Evolutionary conservation across 2,797 vertebrate species (phyloP), one percentile per base, ranked within the genome.

Genomic region (Buceros bicornis): DNA sequence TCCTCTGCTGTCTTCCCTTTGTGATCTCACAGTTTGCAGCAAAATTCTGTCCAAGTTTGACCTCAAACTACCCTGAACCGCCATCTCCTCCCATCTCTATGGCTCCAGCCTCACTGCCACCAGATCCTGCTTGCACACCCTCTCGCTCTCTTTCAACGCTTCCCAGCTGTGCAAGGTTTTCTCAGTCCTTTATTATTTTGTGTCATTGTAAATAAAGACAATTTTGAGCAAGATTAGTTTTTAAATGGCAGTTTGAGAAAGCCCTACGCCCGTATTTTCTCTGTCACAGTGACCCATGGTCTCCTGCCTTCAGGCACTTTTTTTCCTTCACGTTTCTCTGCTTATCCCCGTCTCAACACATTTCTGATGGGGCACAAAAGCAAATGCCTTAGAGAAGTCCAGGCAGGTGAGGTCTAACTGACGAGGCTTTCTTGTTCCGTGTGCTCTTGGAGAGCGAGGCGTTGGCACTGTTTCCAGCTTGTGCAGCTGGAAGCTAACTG

Each of bases 381-480:
- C 42, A 57, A 79, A 57, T 3, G 16, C 31, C 29, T 37, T 62
- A 25, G 35, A 64, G 70, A 73, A 77, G 37, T 11, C 37, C 43
- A 54, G 50, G 54, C 21, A 69, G 74, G n/a, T 45, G 60, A 81
- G 35, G 45, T n/a, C 40, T 73, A 62, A 48, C 0, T 13, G 45
- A 28, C 12, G 26, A 48, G 20, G 53, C 24, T 22, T 20, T 37
- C 56, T 84, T 7, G 4, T 54, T 51, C 61, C 28, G 37, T 35
- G 1, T 0, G 6, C 33, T 57, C 50, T 16, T 24, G 24, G 28
- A 58, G 72, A 71, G 10, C 17, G 1, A 9, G 14, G 42, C 10
- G 12, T 4, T 51, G 45, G 62, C 45, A 22, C 35, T 2, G 7
- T 3, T 74, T 93, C 67, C 76, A 88, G 43, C 22, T 67, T 12